A percentile compares a stretch with the other conserved stretches of the same genome.
Evolutionary conservation across 2,888 invertebrate species (phyloP).

Genomic region (Hemicrepidius hirtus): DNA sequence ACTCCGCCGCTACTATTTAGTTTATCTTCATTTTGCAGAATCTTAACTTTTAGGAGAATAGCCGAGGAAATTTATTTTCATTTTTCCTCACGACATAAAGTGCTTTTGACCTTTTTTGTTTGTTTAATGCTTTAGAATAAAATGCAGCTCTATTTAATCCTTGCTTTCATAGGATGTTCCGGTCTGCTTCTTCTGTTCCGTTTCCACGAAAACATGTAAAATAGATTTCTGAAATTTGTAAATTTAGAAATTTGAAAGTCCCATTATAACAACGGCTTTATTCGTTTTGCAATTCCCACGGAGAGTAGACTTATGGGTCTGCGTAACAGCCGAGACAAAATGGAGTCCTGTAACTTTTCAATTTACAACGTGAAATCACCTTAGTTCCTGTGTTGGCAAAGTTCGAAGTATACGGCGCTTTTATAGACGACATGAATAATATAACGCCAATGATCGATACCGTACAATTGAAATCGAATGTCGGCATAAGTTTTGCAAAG

Average conservation of each 20-base stretch:
- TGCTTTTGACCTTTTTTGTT: not conserved
- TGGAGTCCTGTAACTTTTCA: slow-evolving; percentile 63
- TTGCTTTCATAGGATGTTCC: not conserved
- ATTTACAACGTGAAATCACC: slow-evolving; percentile 63
- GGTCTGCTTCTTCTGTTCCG: not conserved
- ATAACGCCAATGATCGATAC: slow-evolving; percentile 44
- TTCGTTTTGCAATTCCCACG: slow-evolving; percentile 35
- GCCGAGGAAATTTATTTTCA: slow-evolving; percentile 21
- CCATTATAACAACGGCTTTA: slow-evolving; percentile 26
- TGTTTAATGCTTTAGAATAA: not conserved
- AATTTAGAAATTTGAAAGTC: slow-evolving; percentile 17
- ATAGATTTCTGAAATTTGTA: slow-evolving; percentile 1
- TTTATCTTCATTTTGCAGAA: not conserved
- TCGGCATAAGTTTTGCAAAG: slow-evolving; percentile 40
- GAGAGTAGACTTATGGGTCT: slow-evolving; percentile 50
- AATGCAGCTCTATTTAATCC: not conserved
- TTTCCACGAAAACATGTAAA: not conserved
- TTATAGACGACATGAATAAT: slow-evolving; percentile 56
- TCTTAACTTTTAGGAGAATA: slow-evolving; percentile 5
- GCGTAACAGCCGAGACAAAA: slow-evolving; percentile 60
- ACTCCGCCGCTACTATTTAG: not conserved
- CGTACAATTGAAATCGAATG: slow-evolving; percentile 39
- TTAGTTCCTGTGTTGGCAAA: slow-evolving; percentile 58
- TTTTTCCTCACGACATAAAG: not conserved
- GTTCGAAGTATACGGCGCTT: slow-evolving; percentile 46